A percentile compares a stretch with the other conserved stretches of the same genome.
Evolutionary conservation across 2,888 invertebrate species (phyloP).

Genomic region (Aplocera efformata): DNA sequence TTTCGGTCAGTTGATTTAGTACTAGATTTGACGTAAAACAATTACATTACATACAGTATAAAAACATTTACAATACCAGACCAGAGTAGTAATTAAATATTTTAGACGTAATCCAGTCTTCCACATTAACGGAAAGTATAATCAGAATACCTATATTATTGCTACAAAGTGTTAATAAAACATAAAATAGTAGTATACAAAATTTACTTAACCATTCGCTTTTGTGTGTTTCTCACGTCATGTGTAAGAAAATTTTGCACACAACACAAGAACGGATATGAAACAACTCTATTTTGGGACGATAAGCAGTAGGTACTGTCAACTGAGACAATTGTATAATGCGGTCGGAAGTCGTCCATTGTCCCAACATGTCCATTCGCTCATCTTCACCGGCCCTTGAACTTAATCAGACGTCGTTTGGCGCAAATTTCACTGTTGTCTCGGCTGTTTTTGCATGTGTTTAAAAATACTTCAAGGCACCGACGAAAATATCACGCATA

Average conservation of each 20-base stretch:
- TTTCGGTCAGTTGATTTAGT: too few species aligned
- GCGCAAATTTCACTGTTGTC: not conserved
- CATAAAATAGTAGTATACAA: too few species aligned
- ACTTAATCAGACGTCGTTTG: slow-evolving; percentile 15
- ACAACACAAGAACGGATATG: slow-evolving; percentile 20
- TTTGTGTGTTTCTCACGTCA: not conserved
- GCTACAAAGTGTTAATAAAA: too few species aligned
- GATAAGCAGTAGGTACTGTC: slow-evolving; percentile 24
- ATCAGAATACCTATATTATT: too few species aligned
- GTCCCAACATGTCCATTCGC: slow-evolving; percentile 15
- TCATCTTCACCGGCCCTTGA: slow-evolving; percentile 26
- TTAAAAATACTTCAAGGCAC: slow-evolving; percentile 1
- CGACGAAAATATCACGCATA: too few species aligned
- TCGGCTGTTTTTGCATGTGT: not conserved
- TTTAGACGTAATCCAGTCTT: too few species aligned
- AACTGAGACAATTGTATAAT: slow-evolving; percentile 32
- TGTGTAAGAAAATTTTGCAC: slow-evolving; percentile 17
- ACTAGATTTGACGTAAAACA: too few species aligned
- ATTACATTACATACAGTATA: too few species aligned
- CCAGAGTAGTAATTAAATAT: too few species aligned
- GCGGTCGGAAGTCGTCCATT: slow-evolving; percentile 27
- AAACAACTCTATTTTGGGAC: slow-evolving; percentile 24
- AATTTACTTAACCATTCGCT: too few species aligned
- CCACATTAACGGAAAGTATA: too few species aligned
- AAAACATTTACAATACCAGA: too few species aligned